Conservation (phyloP, 2,797 vertebrate genomes). For the Syngnathus rostellatus region DNA sequence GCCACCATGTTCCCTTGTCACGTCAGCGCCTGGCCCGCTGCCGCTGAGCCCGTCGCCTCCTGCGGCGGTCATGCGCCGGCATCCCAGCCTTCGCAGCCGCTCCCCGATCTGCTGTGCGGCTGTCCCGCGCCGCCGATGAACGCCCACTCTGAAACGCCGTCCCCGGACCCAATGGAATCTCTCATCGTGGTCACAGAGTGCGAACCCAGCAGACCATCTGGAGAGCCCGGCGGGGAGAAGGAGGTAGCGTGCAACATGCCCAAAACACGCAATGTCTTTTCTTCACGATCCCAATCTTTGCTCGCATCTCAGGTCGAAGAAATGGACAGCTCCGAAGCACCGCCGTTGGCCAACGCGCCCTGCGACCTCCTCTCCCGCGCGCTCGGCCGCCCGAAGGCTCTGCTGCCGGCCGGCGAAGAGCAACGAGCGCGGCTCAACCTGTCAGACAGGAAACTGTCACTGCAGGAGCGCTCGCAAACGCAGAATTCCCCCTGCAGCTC, state of each 20-base stretch:
- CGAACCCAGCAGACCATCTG: constrained; percentile 60
- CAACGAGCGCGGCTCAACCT: constrained; percentile 70
- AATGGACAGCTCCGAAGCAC: constrained; percentile 68
- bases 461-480: constrained; percentile 80
- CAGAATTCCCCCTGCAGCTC: constrained; percentile 65
- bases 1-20: constrained; percentile 79
- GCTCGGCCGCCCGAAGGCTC: constrained; percentile 35
- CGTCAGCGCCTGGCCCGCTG: constrained; percentile 68
- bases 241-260: constrained; percentile 40
- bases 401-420: constrained; percentile 57
- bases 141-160: constrained; percentile 49
- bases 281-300: neutral
- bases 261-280: neutral
- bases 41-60: constrained; percentile 51
- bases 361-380: constrained; percentile 65
- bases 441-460: constrained; percentile 83
- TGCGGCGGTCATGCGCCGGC: constrained; percentile 59
- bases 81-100: constrained; percentile 52
- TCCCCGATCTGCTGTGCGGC: constrained; percentile 73
- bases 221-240: constrained; percentile 42
- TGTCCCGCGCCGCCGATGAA: constrained; percentile 56
- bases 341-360: constrained; percentile 48
- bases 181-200: constrained; percentile 88
- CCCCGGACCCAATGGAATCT: constrained; percentile 80
- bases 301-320: constrained; percentile 58